Percentiles rank a stretch among this genome's conserved stretches.
phyloP scores from a whole-genome alignment of 2,797 vertebrate species.

The Pangasius larnaudii region DNA sequence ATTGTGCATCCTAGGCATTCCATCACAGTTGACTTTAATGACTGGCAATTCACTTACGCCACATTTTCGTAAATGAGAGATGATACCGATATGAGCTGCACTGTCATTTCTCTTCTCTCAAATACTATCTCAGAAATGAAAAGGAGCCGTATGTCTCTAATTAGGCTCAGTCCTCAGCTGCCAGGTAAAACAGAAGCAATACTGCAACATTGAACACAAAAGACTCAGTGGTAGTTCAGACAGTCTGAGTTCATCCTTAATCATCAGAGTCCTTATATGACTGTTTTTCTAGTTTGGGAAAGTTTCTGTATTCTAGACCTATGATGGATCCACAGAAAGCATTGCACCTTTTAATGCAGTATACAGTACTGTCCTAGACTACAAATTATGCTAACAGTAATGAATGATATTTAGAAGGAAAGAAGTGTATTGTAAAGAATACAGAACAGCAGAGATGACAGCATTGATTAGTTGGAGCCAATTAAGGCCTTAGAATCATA shows the following conservation, averaged over 20 bases:
- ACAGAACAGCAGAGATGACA: background rate
- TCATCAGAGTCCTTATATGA: background rate
- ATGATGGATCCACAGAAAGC: background rate
- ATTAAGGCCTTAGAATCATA: background rate
- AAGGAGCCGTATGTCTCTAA: slow-evolving; percentile 35
- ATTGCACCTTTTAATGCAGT: background rate
- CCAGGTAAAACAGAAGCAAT: slow-evolving; percentile 13
- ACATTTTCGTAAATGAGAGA: slow-evolving; percentile 47
- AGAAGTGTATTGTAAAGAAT: background rate
- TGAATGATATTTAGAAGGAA: background rate
- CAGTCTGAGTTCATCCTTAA: slow-evolving; percentile 15
- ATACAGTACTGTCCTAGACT: background rate
- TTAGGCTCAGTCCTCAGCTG: slow-evolving; percentile 18
- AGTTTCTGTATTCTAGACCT: background rate
- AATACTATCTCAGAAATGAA: slow-evolving; percentile 24
- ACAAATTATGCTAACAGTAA: background rate
- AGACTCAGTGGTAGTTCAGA: slow-evolving; percentile 2
- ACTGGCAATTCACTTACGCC: slow-evolving; percentile 53
- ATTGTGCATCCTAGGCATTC: slow-evolving; percentile 39
- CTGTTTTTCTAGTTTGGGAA: background rate
- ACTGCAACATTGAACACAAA: background rate
- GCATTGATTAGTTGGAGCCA: background rate
- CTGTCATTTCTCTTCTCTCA: slow-evolving; percentile 35
- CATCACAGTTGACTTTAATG: slow-evolving; percentile 56
- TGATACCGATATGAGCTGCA: slow-evolving; percentile 33